Conservation (phyloP, 1,140 invertebrate genomes). For the Drosophila athabasca region DNA sequence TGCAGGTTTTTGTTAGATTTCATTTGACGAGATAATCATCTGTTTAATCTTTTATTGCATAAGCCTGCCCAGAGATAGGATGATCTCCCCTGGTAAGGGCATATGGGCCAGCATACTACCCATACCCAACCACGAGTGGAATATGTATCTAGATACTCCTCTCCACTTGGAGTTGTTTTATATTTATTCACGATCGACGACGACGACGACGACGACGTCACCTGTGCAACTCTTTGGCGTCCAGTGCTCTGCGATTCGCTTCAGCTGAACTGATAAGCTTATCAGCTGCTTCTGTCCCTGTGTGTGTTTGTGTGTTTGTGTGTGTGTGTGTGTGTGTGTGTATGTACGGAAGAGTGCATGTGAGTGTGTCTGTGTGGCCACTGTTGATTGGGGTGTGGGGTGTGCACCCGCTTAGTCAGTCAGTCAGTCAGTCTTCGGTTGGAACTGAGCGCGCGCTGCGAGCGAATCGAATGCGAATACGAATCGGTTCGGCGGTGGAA, state of each 20-base stretch:
- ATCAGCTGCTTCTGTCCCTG: conserved; percentile 47
- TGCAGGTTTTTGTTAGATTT: no score
- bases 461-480: conserved; percentile 1
- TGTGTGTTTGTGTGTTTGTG: conserved; percentile 17
- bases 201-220: neutral
- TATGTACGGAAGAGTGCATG: conserved; percentile 11
- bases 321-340: conserved; percentile 13
- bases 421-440: conserved; percentile 20
- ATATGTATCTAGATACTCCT: no score
- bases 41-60: conserved; percentile 1
- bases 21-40: no score
- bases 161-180: no score
- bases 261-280: conserved; percentile 61
- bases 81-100: no score
- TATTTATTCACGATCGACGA: no score
- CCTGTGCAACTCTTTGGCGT: conserved; percentile 12
- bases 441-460: conserved; percentile 23
- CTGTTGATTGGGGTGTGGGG: conserved; percentile 5
- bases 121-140: no score
- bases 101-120: no score
- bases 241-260: conserved; percentile 2
- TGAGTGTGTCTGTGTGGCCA: conserved; percentile 4
- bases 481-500: conserved; percentile 23
- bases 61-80: no score
- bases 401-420: conserved; percentile 60